A percentile compares a stretch with the other conserved stretches of the same genome.
These are phyloP conservation scores for Leucoraja erinaceus DNA, from an alignment of 2,113 vertebrate species.

Conservation along the genomic window DNA sequence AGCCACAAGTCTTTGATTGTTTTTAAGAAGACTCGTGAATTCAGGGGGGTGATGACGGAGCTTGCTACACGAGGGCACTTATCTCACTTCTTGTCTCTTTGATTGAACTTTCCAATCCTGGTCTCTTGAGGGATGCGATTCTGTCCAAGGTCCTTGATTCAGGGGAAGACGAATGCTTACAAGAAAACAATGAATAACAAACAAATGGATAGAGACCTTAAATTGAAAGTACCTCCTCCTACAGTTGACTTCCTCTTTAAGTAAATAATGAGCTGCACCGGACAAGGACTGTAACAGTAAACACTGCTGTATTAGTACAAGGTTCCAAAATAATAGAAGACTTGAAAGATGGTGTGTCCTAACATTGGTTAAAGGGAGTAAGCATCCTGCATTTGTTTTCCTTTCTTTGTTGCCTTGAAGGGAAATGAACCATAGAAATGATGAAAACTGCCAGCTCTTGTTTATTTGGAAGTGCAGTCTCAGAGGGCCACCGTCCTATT, in stretches of 20 bases:
- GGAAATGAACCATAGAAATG: constrained; percentile 43
- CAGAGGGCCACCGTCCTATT: neutral
- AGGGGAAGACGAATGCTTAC: neutral
- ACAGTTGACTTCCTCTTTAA: constrained; percentile 30
- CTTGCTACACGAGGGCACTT: neutral
- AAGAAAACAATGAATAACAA: constrained; percentile 11
- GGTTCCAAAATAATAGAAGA: constrained; percentile 45
- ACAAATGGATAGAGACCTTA: constrained; percentile 21
- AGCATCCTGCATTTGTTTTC: constrained; percentile 48
- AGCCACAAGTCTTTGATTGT: neutral
- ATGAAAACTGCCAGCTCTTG: constrained; percentile 13
- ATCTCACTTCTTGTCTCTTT: neutral
- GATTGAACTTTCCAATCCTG: constrained; percentile 17
- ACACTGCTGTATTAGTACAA: constrained; percentile 43
- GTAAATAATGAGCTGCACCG: constrained; percentile 29
- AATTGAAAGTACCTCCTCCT: constrained; percentile 20
- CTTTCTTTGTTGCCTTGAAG: constrained; percentile 44
- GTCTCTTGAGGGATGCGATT: neutral
- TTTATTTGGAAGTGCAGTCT: constrained; percentile 21
- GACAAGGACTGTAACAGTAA: constrained; percentile 41
- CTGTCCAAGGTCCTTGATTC: neutral
- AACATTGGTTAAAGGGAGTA: constrained; percentile 43
- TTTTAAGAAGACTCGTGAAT: neutral
- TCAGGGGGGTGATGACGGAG: neutral
- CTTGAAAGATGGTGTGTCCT: constrained; percentile 46